Evolutionary conservation across 2,888 invertebrate species (phyloP).

Genomic region (Plagiodera versicolora): DNA sequence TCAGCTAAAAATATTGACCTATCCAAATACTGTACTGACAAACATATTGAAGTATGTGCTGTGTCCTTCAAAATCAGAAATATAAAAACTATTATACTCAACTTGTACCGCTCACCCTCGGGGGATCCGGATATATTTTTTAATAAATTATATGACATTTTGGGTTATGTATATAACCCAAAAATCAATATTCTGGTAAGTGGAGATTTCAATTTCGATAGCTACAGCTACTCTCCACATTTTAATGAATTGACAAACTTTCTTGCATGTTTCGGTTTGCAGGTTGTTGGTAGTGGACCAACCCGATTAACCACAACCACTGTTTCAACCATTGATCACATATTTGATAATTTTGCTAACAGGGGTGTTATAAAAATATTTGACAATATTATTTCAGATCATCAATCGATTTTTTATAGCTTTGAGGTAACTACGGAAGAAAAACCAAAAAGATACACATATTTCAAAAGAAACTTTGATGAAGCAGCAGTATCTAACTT

Average conservation of each 20-base stretch:
- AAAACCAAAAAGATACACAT: background rate
- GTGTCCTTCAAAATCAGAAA: slow-evolving; percentile 2
- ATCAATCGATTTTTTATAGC: background rate
- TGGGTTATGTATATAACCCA: no score
- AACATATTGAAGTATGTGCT: slow-evolving; percentile 4
- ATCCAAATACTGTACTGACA: background rate
- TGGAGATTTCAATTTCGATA: background rate
- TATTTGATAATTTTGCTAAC: background rate
- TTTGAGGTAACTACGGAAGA: background rate
- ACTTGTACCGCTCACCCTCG: background rate
- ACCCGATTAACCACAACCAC: background rate
- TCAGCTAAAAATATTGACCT: background rate
- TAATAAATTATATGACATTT: no score
- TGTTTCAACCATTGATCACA: background rate
- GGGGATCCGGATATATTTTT: no score
- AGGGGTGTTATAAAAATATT: background rate
- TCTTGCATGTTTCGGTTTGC: background rate
- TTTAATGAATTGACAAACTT: background rate
- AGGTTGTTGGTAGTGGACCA: background rate
- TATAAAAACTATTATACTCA: slow-evolving; percentile 4
- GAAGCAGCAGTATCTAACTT: slow-evolving; percentile 2
- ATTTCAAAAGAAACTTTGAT: background rate
- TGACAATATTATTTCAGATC: background rate
- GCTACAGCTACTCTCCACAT: background rate
- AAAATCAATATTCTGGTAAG: background rate